Evolutionary conservation across 2,113 vertebrate genomes (phyloP), one percentile per base, ranked within the genome.

Genomic region (Pelecanoides urinatrix): DNA sequence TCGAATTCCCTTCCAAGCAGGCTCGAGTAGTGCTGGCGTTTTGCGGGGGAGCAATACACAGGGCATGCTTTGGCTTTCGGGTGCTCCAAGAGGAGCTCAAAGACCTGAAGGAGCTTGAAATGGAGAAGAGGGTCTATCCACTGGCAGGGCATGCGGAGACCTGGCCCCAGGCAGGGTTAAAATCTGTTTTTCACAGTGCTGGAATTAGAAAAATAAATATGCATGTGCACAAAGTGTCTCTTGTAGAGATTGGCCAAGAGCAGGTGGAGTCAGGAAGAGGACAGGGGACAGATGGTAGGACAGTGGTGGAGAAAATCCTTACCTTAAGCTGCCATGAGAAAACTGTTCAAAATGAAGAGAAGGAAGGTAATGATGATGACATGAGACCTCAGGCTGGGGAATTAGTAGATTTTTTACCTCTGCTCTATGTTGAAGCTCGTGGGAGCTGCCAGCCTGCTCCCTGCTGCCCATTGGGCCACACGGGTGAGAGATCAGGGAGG

Each of bases 401-500:
- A 20, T 45, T 30, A 58, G 30, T 25, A 91, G 47, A 30, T 29
- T 71, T 74, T 85, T 88, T 74, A 81, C 25, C 20, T 61, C 75
- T 75, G 66, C 26, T 85, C 9, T 61, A 26, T 36, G 40, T 30
- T 91, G 70, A 78, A 88, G 66, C 10, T 79, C 75, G 63, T 45
- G 17, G 30, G 23, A 94, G 8, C 36, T 88, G 36, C 45, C 7
- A 66, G 1, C 9, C 45, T 36, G 30, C 42, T 75, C 9, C 50
- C 38, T 66, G 53, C 44, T 88, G 42, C n/a, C 38, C 0, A 0
- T 3, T 63, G 40, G 62, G 61, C 14, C 22, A 47, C 34, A 26
- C 0, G 0, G 20, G 17, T 70, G 45, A 94, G 40, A 55, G 91
- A 58, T 26, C 4, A 2, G 26, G 34, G 22, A 55, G 25, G 5